Conservation (phyloP, 1,140 invertebrate species). For the Caerostris darwini region DNA sequence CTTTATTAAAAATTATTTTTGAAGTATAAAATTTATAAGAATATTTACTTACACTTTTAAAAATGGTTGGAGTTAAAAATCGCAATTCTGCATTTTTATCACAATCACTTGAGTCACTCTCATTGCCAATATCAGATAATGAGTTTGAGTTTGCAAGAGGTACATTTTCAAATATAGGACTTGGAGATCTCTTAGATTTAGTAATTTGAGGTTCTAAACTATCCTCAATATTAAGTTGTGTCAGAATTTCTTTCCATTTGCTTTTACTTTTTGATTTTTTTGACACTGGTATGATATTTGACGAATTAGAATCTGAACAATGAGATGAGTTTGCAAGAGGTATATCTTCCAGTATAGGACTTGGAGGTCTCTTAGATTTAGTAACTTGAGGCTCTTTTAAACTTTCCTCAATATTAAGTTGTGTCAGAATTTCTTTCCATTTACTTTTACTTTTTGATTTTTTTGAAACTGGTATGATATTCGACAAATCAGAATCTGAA, state of each 20-base stretch:
- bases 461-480: too few species aligned
- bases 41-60: conserved; percentile 40
- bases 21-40: too few species aligned
- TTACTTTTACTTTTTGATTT: not conserved
- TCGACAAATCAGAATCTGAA: too few species aligned
- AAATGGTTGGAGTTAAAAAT: conserved; percentile 61
- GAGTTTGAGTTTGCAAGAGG: not conserved
- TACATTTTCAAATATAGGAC: too few species aligned
- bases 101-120: conserved; percentile 51
- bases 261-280: not conserved
- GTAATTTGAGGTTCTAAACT: not conserved
- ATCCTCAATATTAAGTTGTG: not conserved
- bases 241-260: not conserved
- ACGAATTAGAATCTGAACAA: too few species aligned
- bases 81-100: conserved; percentile 16
- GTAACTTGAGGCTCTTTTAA: not conserved
- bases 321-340: too few species aligned
- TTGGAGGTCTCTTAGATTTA: too few species aligned
- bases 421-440: not conserved
- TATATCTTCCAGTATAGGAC: too few species aligned
- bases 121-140: not conserved
- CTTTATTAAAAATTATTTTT: too few species aligned
- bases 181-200: too few species aligned
- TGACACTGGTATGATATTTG: too few species aligned
- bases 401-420: not conserved